Conservation (phyloP, 2,113 vertebrate genomes). For the Ranitomeya imitator region DNA sequence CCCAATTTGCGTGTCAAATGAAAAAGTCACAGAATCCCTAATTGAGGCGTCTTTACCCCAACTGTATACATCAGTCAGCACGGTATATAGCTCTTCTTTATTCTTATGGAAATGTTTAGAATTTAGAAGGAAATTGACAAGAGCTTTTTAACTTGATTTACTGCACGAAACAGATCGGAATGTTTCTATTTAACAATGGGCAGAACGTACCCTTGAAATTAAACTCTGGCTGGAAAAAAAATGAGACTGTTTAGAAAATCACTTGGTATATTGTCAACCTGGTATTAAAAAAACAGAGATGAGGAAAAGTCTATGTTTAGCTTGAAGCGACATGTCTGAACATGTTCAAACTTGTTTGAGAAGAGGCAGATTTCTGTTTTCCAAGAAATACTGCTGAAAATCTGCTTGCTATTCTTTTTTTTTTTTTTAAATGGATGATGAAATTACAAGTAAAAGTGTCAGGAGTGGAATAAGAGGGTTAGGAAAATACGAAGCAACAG, state of each 20-base stretch:
- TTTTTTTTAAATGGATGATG: slow-evolving; percentile 7
- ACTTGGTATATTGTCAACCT: slow-evolving; percentile 13
- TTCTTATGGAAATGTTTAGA: background rate
- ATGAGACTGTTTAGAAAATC: background rate
- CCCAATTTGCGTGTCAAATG: background rate
- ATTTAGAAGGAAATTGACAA: background rate
- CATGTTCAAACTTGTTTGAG: slow-evolving; percentile 45
- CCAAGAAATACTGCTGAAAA: slow-evolving; percentile 4
- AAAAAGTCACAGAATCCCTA: background rate
- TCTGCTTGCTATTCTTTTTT: background rate
- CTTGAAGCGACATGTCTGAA: slow-evolving; percentile 45
- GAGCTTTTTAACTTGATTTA: background rate
- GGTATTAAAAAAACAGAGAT: slow-evolving; percentile 6
- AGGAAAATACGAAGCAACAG: slow-evolving; percentile 8
- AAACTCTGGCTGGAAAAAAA: background rate
- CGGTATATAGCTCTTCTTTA: background rate
- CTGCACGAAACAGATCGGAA: background rate
- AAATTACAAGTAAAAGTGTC: slow-evolving; percentile 22
- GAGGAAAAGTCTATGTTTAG: slow-evolving; percentile 32
- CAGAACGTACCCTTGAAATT: background rate
- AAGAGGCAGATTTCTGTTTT: slow-evolving; percentile 35
- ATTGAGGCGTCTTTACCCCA: background rate
- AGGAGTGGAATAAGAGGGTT: background rate
- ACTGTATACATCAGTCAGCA: background rate
- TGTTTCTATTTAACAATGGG: background rate